Base-by-base conservation (phyloP, 2,888 invertebrate species). In the Pseudolycoriella hygida region DNA sequence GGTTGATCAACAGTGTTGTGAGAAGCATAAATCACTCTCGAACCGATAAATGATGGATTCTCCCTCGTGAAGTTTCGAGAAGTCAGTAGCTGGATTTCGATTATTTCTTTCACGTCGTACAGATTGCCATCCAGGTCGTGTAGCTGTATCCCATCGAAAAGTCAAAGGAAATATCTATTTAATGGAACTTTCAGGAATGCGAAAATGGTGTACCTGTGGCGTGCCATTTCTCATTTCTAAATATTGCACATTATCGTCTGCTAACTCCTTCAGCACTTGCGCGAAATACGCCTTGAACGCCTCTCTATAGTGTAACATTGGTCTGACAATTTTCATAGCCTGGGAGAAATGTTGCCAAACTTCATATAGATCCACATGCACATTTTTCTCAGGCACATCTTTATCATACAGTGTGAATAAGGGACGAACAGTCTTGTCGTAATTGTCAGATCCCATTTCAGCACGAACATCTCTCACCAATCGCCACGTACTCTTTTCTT, bases 21-120 rank as follows among this genome's bases (percentile, higher is more conserved):
- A 0, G 80, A 77, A 1, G 80, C 80, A 53, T 74, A 83, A 50
- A 84, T 83, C 14, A 81, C 53, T 54, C 76, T 78, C 0, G 72
- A 73, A 0, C 82, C 83, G 40, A 75, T 58, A 49, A 81, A 83
- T 48, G 75, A 74, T 1, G 75, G 74, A 58, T 82, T 61, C 17
- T 72, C 68, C 3, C 55, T 57, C 43, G 67, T 60, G 53, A 82
- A 84, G 47, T 67, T 67, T 1, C 72, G 66, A 12, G 73, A 63
- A 0, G 70, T 63, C 49, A 72, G 67, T 49, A 71, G 69, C 50
- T 76, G 80, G 6, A 77, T 61, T 48, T 66, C 66, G 1, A 74
- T 72, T 0, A 76, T 72, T 43, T 80, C 69, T 2, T 70, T n/a
- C 0, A 66, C 59, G 0, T 66, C 66, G 48, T 75, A 74, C 0